Conservation (phyloP, 2,797 vertebrate genomes). For the Pteropus rufus region DNA sequence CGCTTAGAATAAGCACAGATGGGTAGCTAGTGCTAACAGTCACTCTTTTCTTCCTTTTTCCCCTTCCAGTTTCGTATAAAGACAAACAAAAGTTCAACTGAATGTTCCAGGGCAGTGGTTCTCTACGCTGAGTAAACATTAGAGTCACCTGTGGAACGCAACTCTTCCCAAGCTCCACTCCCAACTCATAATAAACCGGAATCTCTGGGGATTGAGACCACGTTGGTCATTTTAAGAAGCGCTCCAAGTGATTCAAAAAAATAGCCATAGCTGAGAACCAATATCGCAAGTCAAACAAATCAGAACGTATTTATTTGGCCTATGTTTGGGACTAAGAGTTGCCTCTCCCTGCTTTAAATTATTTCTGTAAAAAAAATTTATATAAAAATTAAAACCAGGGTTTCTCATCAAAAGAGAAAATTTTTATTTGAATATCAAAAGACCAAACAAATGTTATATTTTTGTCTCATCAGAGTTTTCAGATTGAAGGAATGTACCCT, state of each 20-base stretch:
- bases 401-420: background rate
- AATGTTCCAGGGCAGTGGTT: background rate
- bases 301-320: background rate
- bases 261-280: background rate
- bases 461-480: conserved; percentile 29
- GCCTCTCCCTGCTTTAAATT: background rate
- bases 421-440: background rate
- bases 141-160: background rate
- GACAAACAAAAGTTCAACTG: background rate
- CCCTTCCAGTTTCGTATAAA: background rate
- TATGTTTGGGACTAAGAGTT: background rate
- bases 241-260: background rate
- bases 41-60: background rate
- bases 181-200: background rate
- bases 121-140: background rate
- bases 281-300: background rate
- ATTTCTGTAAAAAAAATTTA: background rate
- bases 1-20: background rate
- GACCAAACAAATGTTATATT: background rate
- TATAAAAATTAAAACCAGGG: background rate
- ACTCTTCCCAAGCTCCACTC: background rate
- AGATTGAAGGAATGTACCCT: background rate
- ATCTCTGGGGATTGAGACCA: background rate
- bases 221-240: background rate
- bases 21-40: background rate